A percentile compares a stretch with the other conserved stretches of the same genome.
phyloP scores from a whole-genome alignment of 2,113 vertebrate genomes.

The Danio rerio region GRCz12tu NC_133176.1:17493501-17494000 shows the following conservation, averaged over 20 bases:
- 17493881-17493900: constrained; percentile 32
- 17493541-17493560: constrained; percentile 40
- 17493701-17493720: constrained; percentile 42
- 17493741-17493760: constrained; percentile 27
- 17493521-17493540: background rate
- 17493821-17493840: constrained; percentile 22
- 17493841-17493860: background rate
- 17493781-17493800: constrained; percentile 21
- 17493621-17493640: constrained; percentile 19
- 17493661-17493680: background rate
- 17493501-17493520: background rate
- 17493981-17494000: background rate
- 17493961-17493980: background rate
- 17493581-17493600: constrained; percentile 43
- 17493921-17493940: background rate
- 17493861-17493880: background rate
- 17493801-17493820: constrained; percentile 1
- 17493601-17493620: constrained; percentile 34
- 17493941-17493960: background rate
- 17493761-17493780: constrained; percentile 46
- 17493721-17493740: constrained; percentile 38
- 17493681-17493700: constrained; percentile 32
- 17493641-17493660: constrained; percentile 14
- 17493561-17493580: constrained; percentile 48
- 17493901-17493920: background rate